phyloP scores from a whole-genome alignment of 2,888 invertebrate species.

The Nowickia ferox region DNA sequence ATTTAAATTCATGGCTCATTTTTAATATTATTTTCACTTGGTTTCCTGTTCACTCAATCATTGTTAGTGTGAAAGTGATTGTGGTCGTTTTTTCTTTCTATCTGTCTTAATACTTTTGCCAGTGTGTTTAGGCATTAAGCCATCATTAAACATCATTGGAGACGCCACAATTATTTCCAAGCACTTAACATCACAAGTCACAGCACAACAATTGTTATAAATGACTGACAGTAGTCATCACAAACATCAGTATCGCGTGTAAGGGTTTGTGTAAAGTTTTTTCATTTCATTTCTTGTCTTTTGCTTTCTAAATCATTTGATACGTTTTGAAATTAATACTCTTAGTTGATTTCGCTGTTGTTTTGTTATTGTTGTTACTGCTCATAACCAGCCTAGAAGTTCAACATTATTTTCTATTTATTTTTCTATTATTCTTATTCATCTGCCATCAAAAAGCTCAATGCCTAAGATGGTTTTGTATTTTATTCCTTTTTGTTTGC shows the following conservation, averaged over 20 bases:
- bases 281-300: slow-evolving; percentile 2
- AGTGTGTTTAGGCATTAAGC: slow-evolving; percentile 48
- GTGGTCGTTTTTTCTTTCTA: slow-evolving; percentile 4
- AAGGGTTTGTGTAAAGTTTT: background rate
- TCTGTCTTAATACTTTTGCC: slow-evolving; percentile 58
- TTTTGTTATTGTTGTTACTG: slow-evolving; percentile 4
- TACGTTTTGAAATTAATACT: slow-evolving; percentile 39
- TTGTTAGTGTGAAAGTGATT: slow-evolving; percentile 29
- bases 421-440: slow-evolving; percentile 61
- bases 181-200: slow-evolving; percentile 76
- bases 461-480: slow-evolving; percentile 34
- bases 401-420: slow-evolving; percentile 64
- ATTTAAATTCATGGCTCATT: slow-evolving; percentile 58
- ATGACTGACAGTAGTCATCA: slow-evolving; percentile 81
- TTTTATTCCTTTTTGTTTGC: background rate
- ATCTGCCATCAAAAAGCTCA: slow-evolving; percentile 40
- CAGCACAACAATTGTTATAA: slow-evolving; percentile 82
- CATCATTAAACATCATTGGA: slow-evolving; percentile 57
- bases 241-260: slow-evolving; percentile 41
- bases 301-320: slow-evolving; percentile 47
- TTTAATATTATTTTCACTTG: slow-evolving; percentile 21
- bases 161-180: slow-evolving; percentile 66
- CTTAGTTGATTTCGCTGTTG: slow-evolving; percentile 14
- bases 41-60: slow-evolving; percentile 44
- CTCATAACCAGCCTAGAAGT: slow-evolving; percentile 59